A percentile compares a stretch with the other conserved stretches of the same genome.
Evolutionary conservation across 2,888 invertebrate species (phyloP).

Genomic region (Brenthis ino): DNA sequence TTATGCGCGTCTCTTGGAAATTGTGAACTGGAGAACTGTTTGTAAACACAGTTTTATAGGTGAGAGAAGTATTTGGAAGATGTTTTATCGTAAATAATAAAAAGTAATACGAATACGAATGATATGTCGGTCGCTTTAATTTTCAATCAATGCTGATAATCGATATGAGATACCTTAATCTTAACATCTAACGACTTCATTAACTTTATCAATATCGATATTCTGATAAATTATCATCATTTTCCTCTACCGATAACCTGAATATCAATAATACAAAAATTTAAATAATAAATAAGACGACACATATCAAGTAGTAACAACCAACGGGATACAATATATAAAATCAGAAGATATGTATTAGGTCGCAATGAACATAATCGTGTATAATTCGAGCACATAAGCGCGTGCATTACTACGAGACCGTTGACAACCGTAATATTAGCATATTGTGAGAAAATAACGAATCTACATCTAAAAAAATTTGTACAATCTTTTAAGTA

Average conservation of each 20-base stretch:
- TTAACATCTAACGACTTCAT: no score
- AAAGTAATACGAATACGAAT: not conserved
- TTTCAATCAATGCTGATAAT: no score
- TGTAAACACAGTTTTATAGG: constrained; percentile 13
- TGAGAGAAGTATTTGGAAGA: not conserved
- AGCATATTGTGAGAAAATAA: not conserved
- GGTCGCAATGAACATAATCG: constrained; percentile 3
- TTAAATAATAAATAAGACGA: not conserved
- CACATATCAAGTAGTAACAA: not conserved
- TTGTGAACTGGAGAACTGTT: constrained; percentile 10
- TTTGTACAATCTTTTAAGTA: no score
- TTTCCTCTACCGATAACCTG: no score
- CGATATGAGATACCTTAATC: no score
- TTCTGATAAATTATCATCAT: no score
- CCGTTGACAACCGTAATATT: not conserved
- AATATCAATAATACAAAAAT: no score
- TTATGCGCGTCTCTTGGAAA: constrained; percentile 28
- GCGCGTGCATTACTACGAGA: not conserved
- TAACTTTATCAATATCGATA: no score
- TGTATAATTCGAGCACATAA: constrained; percentile 1
- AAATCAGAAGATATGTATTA: not conserved
- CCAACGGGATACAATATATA: constrained; percentile 3
- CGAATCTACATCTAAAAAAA: not conserved
- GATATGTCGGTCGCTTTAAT: no score
- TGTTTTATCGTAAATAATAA: constrained; percentile 1